Base-by-base conservation (phyloP, 2,113 vertebrate genomes). In the Balaeniceps rex region DNA sequence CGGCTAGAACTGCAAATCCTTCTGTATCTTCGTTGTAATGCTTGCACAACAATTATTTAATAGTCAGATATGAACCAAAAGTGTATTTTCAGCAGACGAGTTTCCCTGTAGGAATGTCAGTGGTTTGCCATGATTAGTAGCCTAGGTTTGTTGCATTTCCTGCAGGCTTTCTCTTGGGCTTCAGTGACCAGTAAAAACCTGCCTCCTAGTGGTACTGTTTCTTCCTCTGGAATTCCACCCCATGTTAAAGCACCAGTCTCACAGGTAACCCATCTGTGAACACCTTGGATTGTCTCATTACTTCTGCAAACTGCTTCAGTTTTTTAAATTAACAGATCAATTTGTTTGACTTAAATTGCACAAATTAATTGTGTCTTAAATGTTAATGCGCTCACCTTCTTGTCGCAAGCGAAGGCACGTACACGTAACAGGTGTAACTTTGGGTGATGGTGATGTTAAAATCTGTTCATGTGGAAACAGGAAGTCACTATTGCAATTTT, bases 161-260 rank as follows among this genome's bases (percentile, higher is more conserved):
- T 98, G 97, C 98, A 99, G 99, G 98, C 99, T 98, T 99, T 99
- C 98, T 99, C 99, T 97, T 99, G 99, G 99, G 99, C 99, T 97
- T 99, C 99, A 98, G 99, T 99, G 98, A 99, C 99, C 98, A 99
- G 99, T 99, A 99, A 99, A 99, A 99, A 99, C 98, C 98, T 99
- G 98, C 99, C 99, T 98, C 99, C 99, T 98, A 98, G 98, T 97
- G 99, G 99, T 98, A 98, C 99, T 97, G 99, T 99, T 98, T 97
- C 99, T 97, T 98, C 99, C 97, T 99, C 99, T 98, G 99, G 99
- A 98, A 98, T 99, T 97, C 98, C 99, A 95, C 99, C 99, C 97
- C 99, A 99, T 98, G 99, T 99, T 98, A 99, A 99, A 99, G 99
- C 98, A 97, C 98, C 99, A 97, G 99, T 98, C 98, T 99, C 99